phyloP scores from a whole-genome alignment of 2,797 vertebrate genomes.

The Alfaro cultratus region DNA sequence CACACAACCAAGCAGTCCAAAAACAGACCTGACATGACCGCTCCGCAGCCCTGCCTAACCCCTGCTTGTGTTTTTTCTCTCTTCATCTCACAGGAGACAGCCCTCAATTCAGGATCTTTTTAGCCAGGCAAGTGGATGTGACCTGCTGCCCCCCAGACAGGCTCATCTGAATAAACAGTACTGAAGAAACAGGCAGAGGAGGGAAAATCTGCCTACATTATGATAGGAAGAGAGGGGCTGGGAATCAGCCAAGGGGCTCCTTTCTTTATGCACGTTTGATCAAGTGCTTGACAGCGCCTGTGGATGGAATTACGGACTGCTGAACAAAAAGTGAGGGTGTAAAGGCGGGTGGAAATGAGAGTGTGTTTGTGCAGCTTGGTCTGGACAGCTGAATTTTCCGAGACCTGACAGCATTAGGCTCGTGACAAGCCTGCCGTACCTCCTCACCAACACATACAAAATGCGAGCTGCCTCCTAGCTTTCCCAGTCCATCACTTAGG shows the following conservation, averaged over 20 bases:
- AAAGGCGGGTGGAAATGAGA: conserved; percentile 31
- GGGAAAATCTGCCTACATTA: conserved; percentile 84
- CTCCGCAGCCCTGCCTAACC: conserved; percentile 70
- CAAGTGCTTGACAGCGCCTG: conserved; percentile 88
- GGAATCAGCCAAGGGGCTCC: conserved; percentile 76
- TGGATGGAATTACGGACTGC: conserved; percentile 90
- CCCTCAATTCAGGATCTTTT: conserved; percentile 77
- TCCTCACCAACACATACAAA: conserved; percentile 52
- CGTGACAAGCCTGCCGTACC: conserved; percentile 89
- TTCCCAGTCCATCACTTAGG: conserved; percentile 89
- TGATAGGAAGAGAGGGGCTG: conserved; percentile 73
- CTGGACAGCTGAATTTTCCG: conserved; percentile 79
- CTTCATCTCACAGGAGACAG: conserved; percentile 76
- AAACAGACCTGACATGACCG: conserved; percentile 81
- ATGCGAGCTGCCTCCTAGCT: conserved; percentile 61
- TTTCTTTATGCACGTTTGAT: conserved; percentile 89
- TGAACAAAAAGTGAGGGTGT: conserved; percentile 85
- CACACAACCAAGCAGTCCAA: conserved; percentile 39
- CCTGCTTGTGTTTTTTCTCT: conserved; percentile 67
- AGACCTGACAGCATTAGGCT: conserved; percentile 88
- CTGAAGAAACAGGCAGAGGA: conserved; percentile 72
- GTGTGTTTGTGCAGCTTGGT: conserved; percentile 51
- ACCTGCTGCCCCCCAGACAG: conserved; percentile 80
- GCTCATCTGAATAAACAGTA: conserved; percentile 86
- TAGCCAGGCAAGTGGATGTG: conserved; percentile 80